phyloP scores from a whole-genome alignment of 2,888 invertebrate genomes.

The Orchesella flavescens region DNA sequence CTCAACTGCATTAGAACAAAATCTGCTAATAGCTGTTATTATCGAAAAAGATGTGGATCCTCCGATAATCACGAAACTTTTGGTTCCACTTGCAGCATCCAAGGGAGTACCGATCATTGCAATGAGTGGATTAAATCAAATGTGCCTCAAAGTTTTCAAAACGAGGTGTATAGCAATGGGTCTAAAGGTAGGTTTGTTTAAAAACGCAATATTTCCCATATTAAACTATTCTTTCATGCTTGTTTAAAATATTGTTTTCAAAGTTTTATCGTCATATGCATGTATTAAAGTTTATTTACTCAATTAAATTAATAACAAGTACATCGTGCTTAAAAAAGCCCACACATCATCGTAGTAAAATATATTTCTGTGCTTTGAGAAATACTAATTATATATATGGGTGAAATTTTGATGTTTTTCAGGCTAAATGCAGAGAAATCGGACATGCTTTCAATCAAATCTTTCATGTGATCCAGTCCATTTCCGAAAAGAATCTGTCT shows the following conservation, averaged over 20 bases:
- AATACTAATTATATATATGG: too few species aligned
- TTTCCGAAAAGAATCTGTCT: background rate
- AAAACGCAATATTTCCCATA: too few species aligned
- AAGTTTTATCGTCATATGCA: too few species aligned
- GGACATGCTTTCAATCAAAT: conserved; percentile 44
- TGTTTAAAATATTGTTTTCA: background rate
- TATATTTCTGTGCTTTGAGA: too few species aligned
- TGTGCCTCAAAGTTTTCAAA: conserved; percentile 52
- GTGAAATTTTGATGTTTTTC: background rate
- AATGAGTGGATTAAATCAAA: conserved; percentile 60
- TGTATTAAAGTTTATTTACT: too few species aligned
- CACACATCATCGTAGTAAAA: too few species aligned
- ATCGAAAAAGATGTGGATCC: conserved; percentile 71
- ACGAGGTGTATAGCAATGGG: conserved; percentile 71
- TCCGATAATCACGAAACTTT: conserved; percentile 68
- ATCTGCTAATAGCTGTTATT: conserved; percentile 58
- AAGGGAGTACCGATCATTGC: conserved; percentile 68
- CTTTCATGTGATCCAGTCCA: background rate
- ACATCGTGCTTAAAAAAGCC: too few species aligned
- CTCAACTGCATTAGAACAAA: conserved; percentile 62
- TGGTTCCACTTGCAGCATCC: conserved; percentile 65
- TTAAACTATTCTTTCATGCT: too few species aligned
- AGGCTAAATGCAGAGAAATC: conserved; percentile 34
- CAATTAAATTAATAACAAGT: too few species aligned
- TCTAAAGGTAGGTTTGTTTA: conserved; percentile 65